Evolutionary conservation across 2,888 invertebrate genomes (phyloP).

Genomic region (Apodemia mormo): DNA sequence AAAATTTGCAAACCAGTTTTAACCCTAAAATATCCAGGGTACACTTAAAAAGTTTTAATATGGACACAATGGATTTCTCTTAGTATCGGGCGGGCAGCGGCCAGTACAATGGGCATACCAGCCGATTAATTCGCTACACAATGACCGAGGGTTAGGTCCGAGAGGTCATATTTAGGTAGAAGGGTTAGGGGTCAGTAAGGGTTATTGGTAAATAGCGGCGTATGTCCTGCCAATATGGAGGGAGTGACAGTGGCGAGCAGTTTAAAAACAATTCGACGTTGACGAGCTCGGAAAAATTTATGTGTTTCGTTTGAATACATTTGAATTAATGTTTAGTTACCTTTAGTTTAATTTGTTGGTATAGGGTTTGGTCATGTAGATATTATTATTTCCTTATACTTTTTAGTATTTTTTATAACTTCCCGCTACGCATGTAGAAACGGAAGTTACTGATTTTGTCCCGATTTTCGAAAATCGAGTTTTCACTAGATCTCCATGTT

Average conservation of each 20-base stretch:
- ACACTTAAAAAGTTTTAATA: slow-evolving; percentile 76
- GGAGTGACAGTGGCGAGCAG: slow-evolving; percentile 69
- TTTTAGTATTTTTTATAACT: too few relatives aligned
- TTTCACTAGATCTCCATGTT: too few relatives aligned
- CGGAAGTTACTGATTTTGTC: too few relatives aligned
- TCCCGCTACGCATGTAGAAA: too few relatives aligned
- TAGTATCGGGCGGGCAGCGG: slow-evolving; percentile 64
- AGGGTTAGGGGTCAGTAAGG: slow-evolving; percentile 73
- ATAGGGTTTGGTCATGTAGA: neutral
- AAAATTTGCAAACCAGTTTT: slow-evolving; percentile 53
- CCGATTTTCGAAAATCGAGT: too few relatives aligned
- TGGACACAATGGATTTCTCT: slow-evolving; percentile 61
- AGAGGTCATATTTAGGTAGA: slow-evolving; percentile 79
- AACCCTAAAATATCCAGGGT: slow-evolving; percentile 53
- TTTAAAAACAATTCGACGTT: slow-evolving; percentile 70
- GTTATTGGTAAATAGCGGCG: slow-evolving; percentile 73
- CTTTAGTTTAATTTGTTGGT: neutral
- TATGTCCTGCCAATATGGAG: slow-evolving; percentile 49
- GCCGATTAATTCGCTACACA: slow-evolving; percentile 77
- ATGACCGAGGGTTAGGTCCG: slow-evolving; percentile 67
- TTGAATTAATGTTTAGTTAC: slow-evolving; percentile 1
- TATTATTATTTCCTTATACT: too few relatives aligned
- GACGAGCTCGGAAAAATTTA: slow-evolving; percentile 60
- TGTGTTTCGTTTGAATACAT: slow-evolving; percentile 49
- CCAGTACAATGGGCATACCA: slow-evolving; percentile 68